Evolutionary conservation across 2,888 invertebrate species (phyloP).

Genomic region (Rotaria magnacalcarata): DNA sequence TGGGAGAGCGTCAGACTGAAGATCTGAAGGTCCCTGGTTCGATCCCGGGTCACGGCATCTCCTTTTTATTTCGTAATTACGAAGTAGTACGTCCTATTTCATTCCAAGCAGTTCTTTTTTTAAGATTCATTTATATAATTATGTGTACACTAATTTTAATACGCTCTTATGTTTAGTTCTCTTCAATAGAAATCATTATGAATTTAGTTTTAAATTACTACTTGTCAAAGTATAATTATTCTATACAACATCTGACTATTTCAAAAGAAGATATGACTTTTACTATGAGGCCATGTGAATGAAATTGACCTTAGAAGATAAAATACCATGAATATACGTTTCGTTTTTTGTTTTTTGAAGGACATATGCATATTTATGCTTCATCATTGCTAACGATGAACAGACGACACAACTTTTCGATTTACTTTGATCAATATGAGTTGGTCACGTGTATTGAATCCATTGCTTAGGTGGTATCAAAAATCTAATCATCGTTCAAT

Average conservation of each 20-base stretch:
- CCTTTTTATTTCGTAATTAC: not conserved
- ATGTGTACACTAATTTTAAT: no score
- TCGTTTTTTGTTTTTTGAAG: no score
- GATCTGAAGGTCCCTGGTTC: slow-evolving; percentile 31
- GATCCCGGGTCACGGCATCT: slow-evolving; percentile 19
- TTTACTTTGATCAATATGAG: not conserved
- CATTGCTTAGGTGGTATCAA: no score
- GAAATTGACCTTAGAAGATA: not conserved
- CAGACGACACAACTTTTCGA: not conserved
- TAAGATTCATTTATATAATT: not conserved
- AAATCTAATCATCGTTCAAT: not conserved
- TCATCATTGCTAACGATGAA: not conserved
- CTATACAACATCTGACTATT: no score
- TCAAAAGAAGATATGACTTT: no score
- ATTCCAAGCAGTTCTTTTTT: not conserved
- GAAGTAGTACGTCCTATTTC: not conserved
- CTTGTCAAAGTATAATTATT: no score
- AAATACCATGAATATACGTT: not conserved
- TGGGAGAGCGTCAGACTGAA: slow-evolving; percentile 31
- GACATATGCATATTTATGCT: not conserved
- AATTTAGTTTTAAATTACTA: no score
- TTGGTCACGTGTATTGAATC: not conserved
- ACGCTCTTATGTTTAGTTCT: no score
- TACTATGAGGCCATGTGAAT: no score
- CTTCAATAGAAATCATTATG: no score